Percentiles rank a stretch among this genome's conserved stretches.
Evolutionary conservation across 2,797 vertebrate genomes (phyloP).

Genomic region (Ambastaia sidthimunki): DNA sequence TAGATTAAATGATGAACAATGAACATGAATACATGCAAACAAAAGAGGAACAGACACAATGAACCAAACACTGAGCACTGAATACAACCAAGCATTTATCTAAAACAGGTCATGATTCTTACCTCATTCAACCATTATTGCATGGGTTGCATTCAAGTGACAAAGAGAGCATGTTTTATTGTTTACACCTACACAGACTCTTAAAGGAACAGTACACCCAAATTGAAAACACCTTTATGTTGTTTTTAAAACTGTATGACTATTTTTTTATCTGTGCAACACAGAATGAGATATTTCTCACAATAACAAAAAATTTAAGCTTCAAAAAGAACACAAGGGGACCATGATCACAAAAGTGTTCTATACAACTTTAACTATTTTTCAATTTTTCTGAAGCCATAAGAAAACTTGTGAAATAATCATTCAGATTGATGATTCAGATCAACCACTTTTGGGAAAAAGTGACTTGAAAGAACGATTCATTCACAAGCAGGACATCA

Average conservation of each 20-base stretch:
- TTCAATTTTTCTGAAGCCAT: neutral
- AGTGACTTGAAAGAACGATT: neutral
- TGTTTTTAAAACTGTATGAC: neutral
- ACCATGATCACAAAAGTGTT: neutral
- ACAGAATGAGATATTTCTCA: neutral
- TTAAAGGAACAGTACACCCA: neutral
- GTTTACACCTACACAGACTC: slow-evolving; percentile 15
- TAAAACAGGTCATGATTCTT: slow-evolving; percentile 71
- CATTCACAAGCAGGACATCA: too few relatives aligned
- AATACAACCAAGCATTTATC: slow-evolving; percentile 27
- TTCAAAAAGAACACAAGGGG: neutral
- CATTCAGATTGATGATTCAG: neutral
- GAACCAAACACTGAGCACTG: slow-evolving; percentile 8
- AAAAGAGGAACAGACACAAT: slow-evolving; percentile 15
- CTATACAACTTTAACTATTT: neutral
- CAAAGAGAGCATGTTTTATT: slow-evolving; percentile 62
- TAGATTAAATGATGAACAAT: slow-evolving; percentile 3
- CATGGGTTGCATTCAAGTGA: slow-evolving; percentile 82
- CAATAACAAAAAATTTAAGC: neutral
- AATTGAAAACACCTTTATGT: neutral
- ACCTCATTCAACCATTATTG: slow-evolving; percentile 80
- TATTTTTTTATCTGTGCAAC: neutral
- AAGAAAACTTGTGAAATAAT: neutral
- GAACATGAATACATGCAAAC: slow-evolving; percentile 60
- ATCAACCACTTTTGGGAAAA: neutral